Conservation (phyloP, 2,113 vertebrate genomes). For the Melanostigma gelatinosum region DNA sequence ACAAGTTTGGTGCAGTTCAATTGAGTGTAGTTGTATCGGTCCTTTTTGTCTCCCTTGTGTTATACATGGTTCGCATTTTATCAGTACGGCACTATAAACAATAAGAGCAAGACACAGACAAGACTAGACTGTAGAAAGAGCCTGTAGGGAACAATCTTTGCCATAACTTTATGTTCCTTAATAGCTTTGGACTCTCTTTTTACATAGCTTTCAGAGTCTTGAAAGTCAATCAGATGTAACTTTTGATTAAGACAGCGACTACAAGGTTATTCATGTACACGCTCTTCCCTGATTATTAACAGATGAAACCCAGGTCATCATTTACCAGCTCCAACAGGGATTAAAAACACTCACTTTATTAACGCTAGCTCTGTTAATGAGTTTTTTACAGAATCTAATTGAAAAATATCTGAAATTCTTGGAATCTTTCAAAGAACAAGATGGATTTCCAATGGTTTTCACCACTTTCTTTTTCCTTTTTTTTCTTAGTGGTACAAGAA, state of each 20-base stretch:
- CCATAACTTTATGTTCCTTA: slow-evolving; percentile 2
- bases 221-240: background rate
- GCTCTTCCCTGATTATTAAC: background rate
- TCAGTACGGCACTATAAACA: slow-evolving; percentile 25
- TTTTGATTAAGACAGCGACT: background rate
- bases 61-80: slow-evolving; percentile 44
- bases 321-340: background rate
- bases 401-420: background rate
- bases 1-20: slow-evolving; percentile 64
- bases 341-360: background rate
- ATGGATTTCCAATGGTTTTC: background rate
- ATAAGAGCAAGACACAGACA: slow-evolving; percentile 26
- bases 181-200: background rate
- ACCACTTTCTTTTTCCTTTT: background rate
- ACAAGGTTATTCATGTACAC: slow-evolving; percentile 11
- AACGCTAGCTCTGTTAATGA: background rate
- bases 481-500: background rate
- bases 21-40: slow-evolving; percentile 55
- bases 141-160: slow-evolving; percentile 32
- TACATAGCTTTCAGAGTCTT: background rate
- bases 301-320: slow-evolving; percentile 12
- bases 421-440: background rate
- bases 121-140: slow-evolving; percentile 29
- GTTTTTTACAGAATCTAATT: background rate
- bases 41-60: slow-evolving; percentile 48